Conservation (phyloP, 2,113 vertebrate genomes). For the Petaurus breviceps region DNA sequence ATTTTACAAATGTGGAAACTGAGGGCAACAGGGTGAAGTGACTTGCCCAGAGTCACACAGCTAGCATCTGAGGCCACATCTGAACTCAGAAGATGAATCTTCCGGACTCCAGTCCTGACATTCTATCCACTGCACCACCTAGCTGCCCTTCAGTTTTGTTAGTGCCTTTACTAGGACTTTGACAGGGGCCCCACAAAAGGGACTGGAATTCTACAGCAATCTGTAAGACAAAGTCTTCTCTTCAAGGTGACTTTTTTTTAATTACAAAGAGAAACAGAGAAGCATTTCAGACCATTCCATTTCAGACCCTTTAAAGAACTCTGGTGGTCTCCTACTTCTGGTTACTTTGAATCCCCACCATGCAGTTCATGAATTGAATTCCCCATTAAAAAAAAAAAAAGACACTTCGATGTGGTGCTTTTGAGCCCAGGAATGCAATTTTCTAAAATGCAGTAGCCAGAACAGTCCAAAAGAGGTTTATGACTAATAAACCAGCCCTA, state of each 20-base stretch:
- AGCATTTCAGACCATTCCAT: background rate
- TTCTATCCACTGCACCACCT: background rate
- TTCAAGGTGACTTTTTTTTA: background rate
- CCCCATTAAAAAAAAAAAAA: background rate
- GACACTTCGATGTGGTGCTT: background rate
- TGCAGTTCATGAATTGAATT: background rate
- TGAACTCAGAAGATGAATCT: background rate
- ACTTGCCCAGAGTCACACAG: background rate
- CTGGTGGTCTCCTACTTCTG: background rate
- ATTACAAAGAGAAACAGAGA: background rate
- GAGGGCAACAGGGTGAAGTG: background rate
- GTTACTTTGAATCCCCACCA: background rate
- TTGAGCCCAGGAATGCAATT: background rate
- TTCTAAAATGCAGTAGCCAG: background rate
- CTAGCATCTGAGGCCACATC: background rate
- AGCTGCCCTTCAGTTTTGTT: conserved; percentile 50
- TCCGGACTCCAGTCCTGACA: background rate
- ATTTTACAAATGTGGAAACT: background rate
- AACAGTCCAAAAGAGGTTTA: background rate
- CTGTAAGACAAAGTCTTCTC: background rate
- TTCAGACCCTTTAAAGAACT: background rate
- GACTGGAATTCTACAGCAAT: background rate
- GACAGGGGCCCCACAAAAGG: background rate
- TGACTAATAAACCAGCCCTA: background rate
- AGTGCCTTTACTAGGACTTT: background rate